These are phyloP conservation scores for Coccyzus lansbergi DNA, from an alignment of 2,797 vertebrate genomes.

Conservation along the genomic window DNA sequence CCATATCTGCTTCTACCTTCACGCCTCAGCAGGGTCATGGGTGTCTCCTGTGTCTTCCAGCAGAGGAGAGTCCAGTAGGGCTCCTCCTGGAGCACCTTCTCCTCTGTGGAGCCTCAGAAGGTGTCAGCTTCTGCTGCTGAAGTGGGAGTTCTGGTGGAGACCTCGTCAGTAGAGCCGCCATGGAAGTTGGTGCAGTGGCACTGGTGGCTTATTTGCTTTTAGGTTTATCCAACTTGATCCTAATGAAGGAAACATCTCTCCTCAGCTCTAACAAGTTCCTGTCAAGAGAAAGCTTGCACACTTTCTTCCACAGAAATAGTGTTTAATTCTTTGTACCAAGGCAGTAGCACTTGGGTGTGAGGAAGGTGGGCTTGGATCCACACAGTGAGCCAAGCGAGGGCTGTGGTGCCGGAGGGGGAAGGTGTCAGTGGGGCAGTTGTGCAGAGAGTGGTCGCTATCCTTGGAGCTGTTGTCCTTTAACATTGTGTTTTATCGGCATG, in stretches of 20 bases:
- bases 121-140: background rate
- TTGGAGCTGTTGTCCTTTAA: accelerated
- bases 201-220: background rate
- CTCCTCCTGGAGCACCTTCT: accelerated
- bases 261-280: background rate
- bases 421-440: no score
- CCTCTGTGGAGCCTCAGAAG: background rate
- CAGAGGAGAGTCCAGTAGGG: background rate
- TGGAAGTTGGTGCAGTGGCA: background rate
- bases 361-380: background rate
- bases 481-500: background rate
- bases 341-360: background rate
- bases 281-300: background rate
- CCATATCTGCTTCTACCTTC: background rate
- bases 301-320: background rate
- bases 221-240: background rate
- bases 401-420: no score
- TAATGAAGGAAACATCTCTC: background rate
- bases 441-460: accelerated
- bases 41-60: no score
- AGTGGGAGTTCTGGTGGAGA: accelerated
- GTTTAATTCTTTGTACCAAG: accelerated
- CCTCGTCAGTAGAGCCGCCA: accelerated
- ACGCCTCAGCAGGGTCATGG: accelerated
- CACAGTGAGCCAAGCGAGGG: no score